Conservation (phyloP, 2,113 vertebrate species). For the Thomomys bottae region DNA sequence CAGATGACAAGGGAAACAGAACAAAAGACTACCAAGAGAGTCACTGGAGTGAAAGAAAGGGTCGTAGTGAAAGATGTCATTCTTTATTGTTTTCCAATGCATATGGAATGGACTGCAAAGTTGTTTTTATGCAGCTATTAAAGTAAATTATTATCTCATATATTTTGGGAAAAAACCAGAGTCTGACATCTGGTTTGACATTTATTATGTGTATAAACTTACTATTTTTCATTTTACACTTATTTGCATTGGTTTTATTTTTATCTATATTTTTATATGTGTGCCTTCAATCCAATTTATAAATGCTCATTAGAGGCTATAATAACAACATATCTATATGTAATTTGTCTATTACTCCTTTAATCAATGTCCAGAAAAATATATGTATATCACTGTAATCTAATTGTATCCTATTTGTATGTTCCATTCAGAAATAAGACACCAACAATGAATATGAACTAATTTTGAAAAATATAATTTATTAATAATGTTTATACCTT, state of each 20-base stretch:
- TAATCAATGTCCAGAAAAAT: not conserved
- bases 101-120: not conserved
- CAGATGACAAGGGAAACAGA: not conserved
- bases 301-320: not conserved
- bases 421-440: not conserved
- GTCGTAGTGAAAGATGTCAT: not conserved
- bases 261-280: not conserved
- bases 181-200: not conserved
- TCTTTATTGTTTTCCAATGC: not conserved
- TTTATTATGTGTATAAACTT: not conserved
- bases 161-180: not conserved
- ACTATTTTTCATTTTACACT: not conserved
- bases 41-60: accelerated
- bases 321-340: not conserved
- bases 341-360: not conserved
- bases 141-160: not conserved
- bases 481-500: not conserved
- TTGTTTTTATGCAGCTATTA: not conserved
- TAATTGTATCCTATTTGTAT: not conserved
- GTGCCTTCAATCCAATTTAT: not conserved
- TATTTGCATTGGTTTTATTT: not conserved
- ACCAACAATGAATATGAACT: not conserved
- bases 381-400: not conserved
- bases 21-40: not conserved
- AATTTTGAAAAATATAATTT: not conserved